Conservation (phyloP, 2,888 invertebrate genomes). For the Thymelicus lineola region DNA sequence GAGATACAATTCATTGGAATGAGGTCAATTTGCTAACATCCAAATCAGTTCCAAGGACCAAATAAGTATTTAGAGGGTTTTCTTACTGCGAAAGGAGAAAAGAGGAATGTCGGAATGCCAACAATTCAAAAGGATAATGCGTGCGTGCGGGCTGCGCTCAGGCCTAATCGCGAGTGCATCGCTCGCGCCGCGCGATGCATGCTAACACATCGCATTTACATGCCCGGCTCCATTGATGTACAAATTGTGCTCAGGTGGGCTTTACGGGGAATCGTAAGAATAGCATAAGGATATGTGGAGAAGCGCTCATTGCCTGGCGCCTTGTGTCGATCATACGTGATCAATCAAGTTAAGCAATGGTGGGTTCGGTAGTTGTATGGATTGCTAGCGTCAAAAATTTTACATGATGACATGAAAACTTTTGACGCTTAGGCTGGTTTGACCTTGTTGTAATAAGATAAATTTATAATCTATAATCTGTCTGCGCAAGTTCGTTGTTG, state of each 20-base stretch:
- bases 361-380: too few relatives aligned
- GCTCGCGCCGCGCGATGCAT: constrained; percentile 41
- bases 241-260: constrained; percentile 29
- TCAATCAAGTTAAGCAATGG: too few relatives aligned
- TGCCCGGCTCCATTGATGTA: constrained; percentile 31
- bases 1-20: too few relatives aligned
- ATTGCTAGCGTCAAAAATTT: too few relatives aligned
- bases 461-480: too few relatives aligned
- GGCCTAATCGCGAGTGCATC: constrained; percentile 48
- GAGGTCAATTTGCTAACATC: too few relatives aligned
- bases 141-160: constrained; percentile 38
- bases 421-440: too few relatives aligned
- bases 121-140: constrained; percentile 40
- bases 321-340: too few relatives aligned
- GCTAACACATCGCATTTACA: constrained; percentile 42
- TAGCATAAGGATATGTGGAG: constrained; percentile 10
- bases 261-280: constrained; percentile 35
- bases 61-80: not conserved
- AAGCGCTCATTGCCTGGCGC: not conserved
- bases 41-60: not conserved
- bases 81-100: not conserved
- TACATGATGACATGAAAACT: too few relatives aligned
- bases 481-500: too few relatives aligned
- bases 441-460: too few relatives aligned
- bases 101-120: constrained; percentile 21